Evolutionary conservation across 2,888 invertebrate genomes (phyloP), one percentile per base, ranked within the genome.

Genomic region (Lithosia quadra): DNA sequence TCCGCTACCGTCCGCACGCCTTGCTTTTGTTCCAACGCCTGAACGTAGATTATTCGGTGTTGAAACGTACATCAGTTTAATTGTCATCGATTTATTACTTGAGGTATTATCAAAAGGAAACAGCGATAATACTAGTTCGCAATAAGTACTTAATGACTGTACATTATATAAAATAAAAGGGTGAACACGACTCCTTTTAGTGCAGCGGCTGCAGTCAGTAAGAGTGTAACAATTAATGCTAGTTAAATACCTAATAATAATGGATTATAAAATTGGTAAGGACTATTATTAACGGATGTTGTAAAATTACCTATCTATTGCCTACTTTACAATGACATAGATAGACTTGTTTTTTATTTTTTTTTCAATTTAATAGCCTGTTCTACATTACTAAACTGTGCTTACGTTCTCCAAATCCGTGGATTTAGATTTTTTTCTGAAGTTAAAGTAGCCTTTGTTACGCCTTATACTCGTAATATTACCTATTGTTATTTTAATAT

Each of bases 31-130:
- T 39, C 34, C 22, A 56, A 24, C 56, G 28, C 28, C 18, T 18
- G 0, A 53, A 24, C 10, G n/a, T 39, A n/a, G 11, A 18, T 57
- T 57, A 57, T 64, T 64, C n/a, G 7, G 24, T 22, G 10, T 28
- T 7, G 28, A 57, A 64, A 18, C 56, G 36, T 5, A n/a, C 39
- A 39, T 57, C 24, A 5, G 39, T 78, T 75, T 72, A 78, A 82
- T 78, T 73, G 72, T 66, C 68, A 69, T 73, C 73, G 67, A 49
- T 79, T 83, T 81, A 86, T 87, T 85, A 85, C 83, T 84, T 79
- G 75, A 82, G 72, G 78, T 77, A 83, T 87, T 85, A 90, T 86
- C 85, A 75, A 84, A 84, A 88, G 89, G 89, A 90, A 89, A 87
- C 78, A 77, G 68, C 77, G 83, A 85, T 86, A 87, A 81, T 79